A percentile compares a stretch with the other conserved stretches of the same genome.
Conservation (phyloP, 2,888 invertebrate species). For the Ochropleura plecta region DNA sequence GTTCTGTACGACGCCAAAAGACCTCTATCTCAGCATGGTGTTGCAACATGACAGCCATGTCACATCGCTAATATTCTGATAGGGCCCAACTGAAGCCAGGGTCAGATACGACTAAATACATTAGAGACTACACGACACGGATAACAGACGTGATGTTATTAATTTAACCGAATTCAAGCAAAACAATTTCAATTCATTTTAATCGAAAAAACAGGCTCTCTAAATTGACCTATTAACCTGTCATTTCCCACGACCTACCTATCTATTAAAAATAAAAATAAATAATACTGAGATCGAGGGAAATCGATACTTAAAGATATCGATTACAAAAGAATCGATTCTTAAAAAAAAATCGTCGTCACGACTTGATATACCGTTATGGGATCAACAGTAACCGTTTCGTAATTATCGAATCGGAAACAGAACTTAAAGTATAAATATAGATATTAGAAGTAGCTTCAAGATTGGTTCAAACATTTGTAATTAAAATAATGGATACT, state of each 20-base stretch:
- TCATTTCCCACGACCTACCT: constrained; percentile 28
- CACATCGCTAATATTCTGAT: too few relatives aligned
- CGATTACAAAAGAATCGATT: constrained; percentile 51
- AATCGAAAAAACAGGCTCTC: neutral
- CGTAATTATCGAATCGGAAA: constrained; percentile 49
- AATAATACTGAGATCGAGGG: constrained; percentile 25
- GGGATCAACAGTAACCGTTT: constrained; percentile 33
- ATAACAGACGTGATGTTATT: neutral
- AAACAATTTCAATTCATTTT: neutral
- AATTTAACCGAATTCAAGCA: neutral
- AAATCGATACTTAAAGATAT: constrained; percentile 62
- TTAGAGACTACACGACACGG: too few relatives aligned
- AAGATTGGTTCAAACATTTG: constrained; percentile 7
- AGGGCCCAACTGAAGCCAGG: too few relatives aligned
- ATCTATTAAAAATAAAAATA: constrained; percentile 5
- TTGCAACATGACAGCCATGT: too few relatives aligned
- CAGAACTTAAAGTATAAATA: constrained; percentile 26
- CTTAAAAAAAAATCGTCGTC: constrained; percentile 49
- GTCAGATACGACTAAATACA: too few relatives aligned
- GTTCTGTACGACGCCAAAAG: too few relatives aligned
- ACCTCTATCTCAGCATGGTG: too few relatives aligned
- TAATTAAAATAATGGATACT: constrained; percentile 23
- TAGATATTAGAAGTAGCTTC: constrained; percentile 5
- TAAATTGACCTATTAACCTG: constrained; percentile 23
- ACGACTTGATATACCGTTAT: constrained; percentile 61